A percentile compares a stretch with the other conserved stretches of the same genome.
Conservation (phyloP, 2,888 invertebrate species). For the Scaptomyza flava region DNA sequence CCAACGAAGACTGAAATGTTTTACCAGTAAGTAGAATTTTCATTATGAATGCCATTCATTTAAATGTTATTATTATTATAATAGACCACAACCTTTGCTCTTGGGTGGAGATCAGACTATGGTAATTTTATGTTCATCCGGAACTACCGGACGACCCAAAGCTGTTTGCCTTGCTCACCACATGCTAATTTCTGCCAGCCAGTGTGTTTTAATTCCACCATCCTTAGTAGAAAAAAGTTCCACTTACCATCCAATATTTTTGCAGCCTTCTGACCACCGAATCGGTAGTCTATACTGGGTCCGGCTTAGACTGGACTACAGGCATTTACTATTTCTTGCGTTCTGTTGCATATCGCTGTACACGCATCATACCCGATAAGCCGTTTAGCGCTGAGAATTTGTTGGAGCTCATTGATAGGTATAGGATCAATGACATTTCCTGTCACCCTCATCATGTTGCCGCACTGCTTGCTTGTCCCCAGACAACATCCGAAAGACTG, state of each 20-base stretch:
- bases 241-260: not conserved
- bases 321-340: slow-evolving; percentile 44
- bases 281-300: slow-evolving; percentile 40
- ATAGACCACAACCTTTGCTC: slow-evolving; percentile 46
- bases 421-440: slow-evolving; percentile 45
- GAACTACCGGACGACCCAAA: slow-evolving; percentile 73
- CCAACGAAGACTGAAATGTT: slow-evolving; percentile 53
- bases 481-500: slow-evolving; percentile 30
- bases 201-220: not conserved
- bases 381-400: slow-evolving; percentile 57
- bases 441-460: slow-evolving; percentile 59
- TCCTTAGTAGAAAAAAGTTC: not conserved
- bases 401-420: slow-evolving; percentile 56
- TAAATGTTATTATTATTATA: not conserved
- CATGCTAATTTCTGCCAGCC: slow-evolving; percentile 15
- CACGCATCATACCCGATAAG: slow-evolving; percentile 62
- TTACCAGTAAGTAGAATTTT: slow-evolving; percentile 41
- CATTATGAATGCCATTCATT: too few relatives aligned
- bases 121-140: slow-evolving; percentile 72
- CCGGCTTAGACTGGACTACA: slow-evolving; percentile 64
- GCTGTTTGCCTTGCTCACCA: slow-evolving; percentile 62
- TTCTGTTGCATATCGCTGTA: slow-evolving; percentile 38
- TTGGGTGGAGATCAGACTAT: slow-evolving; percentile 56
- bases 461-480: slow-evolving; percentile 34
- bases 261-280: slow-evolving; percentile 20